Evolutionary conservation across 1,140 invertebrate species (phyloP), one percentile per base, ranked within the genome.

Genomic region (Drosophila sp.): DNA sequence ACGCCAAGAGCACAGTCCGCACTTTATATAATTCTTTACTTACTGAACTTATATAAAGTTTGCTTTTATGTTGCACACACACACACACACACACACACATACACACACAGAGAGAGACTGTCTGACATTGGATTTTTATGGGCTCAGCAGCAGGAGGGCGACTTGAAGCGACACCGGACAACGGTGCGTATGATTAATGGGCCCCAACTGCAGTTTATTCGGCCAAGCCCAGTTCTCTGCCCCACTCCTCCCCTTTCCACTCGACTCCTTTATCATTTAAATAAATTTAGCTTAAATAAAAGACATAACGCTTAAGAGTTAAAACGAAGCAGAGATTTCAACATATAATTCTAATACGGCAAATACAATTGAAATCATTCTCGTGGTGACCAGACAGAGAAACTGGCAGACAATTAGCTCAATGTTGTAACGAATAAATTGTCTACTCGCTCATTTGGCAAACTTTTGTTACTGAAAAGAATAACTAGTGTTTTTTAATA

Each of bases 11-110:
- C 41, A 61, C 43, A 57, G 27, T 45, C 43, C 51, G 62, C 59
- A 73, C 74, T 76, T 76, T 53, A 76, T 67, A 73, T 73, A 76
- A 76, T 76, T 76, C 63, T 63, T 76, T 72, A 66, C 70, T 72
- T 62, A 51, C 74, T 61, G 16, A 76, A 76, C 74, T 76, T 73
- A 38, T 73, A 38, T 66, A 76, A 76, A 76, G 57, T 76, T 76
- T 62, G 54, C 67, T 50, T 45, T 59, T 16, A 25, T 58, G 18
- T 13, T 34, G 29, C 21, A 21, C 18, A 53, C 14, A 36, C 14
- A 53, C 14, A 43, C 16, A 41, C 5, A 45, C 9, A 59, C 14
- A 32, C 4, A 61, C 29, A 46, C 8, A 36, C 7, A 32, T 27
- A 32, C 5, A 41, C 29, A 46, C 4, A 32, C 25, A 54, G 16